Base-by-base conservation (phyloP, 2,888 invertebrate genomes). In the Phlogophora meticulosa region DNA sequence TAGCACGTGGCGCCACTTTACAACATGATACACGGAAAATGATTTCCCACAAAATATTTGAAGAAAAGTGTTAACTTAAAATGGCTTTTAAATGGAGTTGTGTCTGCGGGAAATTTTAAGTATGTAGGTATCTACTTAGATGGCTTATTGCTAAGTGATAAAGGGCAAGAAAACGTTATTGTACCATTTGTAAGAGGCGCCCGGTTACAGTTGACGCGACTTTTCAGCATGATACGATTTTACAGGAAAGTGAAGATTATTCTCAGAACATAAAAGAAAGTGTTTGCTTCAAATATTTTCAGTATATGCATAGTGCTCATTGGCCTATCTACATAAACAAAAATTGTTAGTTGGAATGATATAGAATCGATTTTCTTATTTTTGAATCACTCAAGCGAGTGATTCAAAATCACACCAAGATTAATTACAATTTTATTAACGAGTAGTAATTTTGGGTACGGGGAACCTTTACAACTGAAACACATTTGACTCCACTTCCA, bases 1-100 rank as follows among this genome's bases (percentile, higher is more conserved):
- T 80, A 73, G 70, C 70, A 72, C 73, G 69, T 78, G 75, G 69
- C 71, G 58, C 70, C 78, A 74, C 55, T 75, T 64, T 69, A 43
- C 64, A 36, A 65, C 66, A 80, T 73, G 66, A 68, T 78, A 68
- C 55, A 61, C 48, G n/a, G 64, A 64, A 76, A 64, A 65, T 62
- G 28, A 75, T 67, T 71, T 57, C 13, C 36, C 42, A 58, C 24
- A 28, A 42, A 58, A 42, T 53, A 55, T 75, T 56, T 53, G n/a
- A 40, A 56, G 42, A 15, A 36, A 51, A 43, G 11, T 17, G 17
- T 57, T 22, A 20, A 13, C 9, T 52, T 53, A 32, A 17, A 22
- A 28, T n/a, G 20, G 17, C 1, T 28, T 22, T 52, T 22, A 3
- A 28, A 51, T 28, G 1, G 13, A 0, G 45, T 22, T 17, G 7